Evolutionary conservation across 1,140 invertebrate genomes (phyloP).

Genomic region (Cryptotermes secundus): DNA sequence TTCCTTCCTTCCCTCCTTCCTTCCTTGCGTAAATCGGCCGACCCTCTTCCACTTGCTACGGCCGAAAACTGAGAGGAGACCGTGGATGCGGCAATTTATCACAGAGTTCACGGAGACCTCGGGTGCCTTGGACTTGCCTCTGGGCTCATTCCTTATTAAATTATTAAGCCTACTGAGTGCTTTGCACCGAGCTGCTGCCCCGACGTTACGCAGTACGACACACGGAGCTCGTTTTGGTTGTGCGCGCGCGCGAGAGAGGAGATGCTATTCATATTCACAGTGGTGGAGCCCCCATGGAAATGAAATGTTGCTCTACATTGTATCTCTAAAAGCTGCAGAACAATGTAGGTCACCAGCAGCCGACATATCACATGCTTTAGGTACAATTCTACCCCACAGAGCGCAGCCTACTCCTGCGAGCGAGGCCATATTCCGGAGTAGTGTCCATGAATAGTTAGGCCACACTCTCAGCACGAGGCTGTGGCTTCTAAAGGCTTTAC

Average conservation of each 20-base stretch:
- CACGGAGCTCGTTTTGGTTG: not conserved
- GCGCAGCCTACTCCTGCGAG: no score
- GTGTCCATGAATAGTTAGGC: no score
- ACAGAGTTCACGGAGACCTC: not conserved
- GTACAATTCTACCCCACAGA: not conserved
- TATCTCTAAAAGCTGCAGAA: not conserved
- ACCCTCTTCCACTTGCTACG: no score
- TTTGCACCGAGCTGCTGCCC: not conserved
- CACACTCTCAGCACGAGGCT: no score
- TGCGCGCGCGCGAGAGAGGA: not conserved
- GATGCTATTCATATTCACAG: not conserved
- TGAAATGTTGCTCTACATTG: not conserved
- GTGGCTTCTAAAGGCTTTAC: no score
- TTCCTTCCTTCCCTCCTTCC: not conserved
- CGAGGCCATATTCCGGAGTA: no score
- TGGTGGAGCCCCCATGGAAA: not conserved
- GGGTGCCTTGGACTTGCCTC: not conserved
- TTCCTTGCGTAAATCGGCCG: not conserved
- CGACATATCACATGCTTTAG: not conserved
- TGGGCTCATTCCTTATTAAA: constrained; percentile 16
- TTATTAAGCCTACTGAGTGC: not conserved
- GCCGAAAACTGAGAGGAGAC: not conserved
- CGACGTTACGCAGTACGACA: not conserved
- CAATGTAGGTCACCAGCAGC: not conserved
- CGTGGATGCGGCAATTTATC: not conserved